phyloP scores from a whole-genome alignment of 1,140 invertebrate species.

The Propsilocerus akamusi region DNA sequence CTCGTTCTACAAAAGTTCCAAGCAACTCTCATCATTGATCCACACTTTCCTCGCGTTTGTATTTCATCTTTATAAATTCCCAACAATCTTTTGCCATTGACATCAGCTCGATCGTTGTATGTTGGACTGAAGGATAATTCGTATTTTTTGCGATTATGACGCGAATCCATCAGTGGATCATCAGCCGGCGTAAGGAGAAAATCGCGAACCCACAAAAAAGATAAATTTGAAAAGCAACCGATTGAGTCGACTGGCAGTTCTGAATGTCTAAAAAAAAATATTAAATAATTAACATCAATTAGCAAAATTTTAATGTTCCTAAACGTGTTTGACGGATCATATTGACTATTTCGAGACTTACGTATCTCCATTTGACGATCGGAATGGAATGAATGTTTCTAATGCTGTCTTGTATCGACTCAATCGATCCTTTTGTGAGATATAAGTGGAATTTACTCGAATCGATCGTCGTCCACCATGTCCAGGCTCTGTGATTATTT shows the following conservation, averaged over 20 bases:
- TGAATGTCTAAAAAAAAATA: too few species aligned
- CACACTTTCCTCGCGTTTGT: constrained; percentile 11
- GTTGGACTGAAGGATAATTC: not conserved
- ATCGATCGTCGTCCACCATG: not conserved
- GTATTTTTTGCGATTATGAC: constrained; percentile 5
- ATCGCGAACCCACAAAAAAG: not conserved
- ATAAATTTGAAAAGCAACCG: not conserved
- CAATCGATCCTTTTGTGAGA: not conserved
- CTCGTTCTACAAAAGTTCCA: constrained; percentile 15
- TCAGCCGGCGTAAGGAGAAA: not conserved
- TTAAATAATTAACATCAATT: too few species aligned
- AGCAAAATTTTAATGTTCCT: too few species aligned
- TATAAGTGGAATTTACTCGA: not conserved
- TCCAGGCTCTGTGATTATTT: not conserved
- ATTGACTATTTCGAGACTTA: too few species aligned
- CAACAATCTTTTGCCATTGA: constrained; percentile 11
- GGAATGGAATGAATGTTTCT: not conserved
- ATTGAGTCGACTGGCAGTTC: constrained; percentile 6
- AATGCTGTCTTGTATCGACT: constrained; percentile 11
- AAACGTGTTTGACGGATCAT: too few species aligned
- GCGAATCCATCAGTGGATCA: not conserved
- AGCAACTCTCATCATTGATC: constrained; percentile 12
- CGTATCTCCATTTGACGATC: not conserved
- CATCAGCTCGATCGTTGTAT: constrained; percentile 3
- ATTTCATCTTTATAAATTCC: constrained; percentile 10